Evolutionary conservation across 1,140 invertebrate species (phyloP).

Genomic region (Sitophilus oryzae): DNA sequence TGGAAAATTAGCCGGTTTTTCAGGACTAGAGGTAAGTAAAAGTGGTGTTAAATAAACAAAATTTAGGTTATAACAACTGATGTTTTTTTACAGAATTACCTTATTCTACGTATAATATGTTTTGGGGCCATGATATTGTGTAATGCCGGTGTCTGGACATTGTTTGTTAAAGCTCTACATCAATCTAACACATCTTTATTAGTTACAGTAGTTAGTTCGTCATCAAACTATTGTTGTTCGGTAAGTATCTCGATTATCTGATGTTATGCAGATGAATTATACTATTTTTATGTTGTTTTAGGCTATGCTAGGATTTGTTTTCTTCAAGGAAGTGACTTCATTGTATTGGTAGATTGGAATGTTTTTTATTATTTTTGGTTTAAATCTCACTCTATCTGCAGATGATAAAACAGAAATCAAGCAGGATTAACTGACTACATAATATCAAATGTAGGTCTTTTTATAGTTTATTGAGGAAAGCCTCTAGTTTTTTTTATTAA

Average conservation of each 20-base stretch:
- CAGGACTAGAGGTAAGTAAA: neutral
- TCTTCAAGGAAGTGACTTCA: constrained; percentile 3
- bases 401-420: too few relatives aligned
- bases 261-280: neutral
- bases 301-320: neutral
- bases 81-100: constrained; percentile 31
- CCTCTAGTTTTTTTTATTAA: too few relatives aligned
- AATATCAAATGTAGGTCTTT: too few relatives aligned
- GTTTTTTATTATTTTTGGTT: constrained; percentile 8
- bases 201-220: constrained; percentile 54
- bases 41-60: neutral
- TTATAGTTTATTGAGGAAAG: too few relatives aligned
- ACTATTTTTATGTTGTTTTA: neutral
- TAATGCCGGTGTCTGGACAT: constrained; percentile 55
- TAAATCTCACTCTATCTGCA: neutral
- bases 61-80: neutral
- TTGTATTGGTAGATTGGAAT: constrained; percentile 10
- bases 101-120: constrained; percentile 41
- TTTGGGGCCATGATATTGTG: constrained; percentile 51
- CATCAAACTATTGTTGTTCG: constrained; percentile 57
- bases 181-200: constrained; percentile 52
- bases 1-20: neutral
- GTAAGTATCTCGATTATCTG: constrained; percentile 48
- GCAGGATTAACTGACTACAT: too few relatives aligned
- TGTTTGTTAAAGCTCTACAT: constrained; percentile 56